Evolutionary conservation across 2,113 vertebrate species (phyloP), one percentile per base, ranked within the genome.

Genomic region (Malaclemys terrapin): DNA sequence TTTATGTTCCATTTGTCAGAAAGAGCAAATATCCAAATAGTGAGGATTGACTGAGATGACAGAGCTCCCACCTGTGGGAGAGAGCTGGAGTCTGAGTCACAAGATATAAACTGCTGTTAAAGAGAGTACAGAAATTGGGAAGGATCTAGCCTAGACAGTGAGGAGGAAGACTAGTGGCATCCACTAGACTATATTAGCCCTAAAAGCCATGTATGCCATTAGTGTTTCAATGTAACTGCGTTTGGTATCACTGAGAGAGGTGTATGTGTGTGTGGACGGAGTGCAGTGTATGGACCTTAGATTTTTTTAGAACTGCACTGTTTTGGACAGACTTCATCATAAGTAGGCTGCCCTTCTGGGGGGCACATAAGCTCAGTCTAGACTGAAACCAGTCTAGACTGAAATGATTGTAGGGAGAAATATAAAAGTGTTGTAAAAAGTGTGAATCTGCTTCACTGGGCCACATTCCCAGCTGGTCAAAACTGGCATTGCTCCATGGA

Each of bases 181-280:
- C 57, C 52, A 11, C 75, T n/a, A 47, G 65, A 85, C 31, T 10
- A 45, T 42, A 80, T 45, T 20, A 62, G 82, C 11, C 84, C 45
- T 72, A 78, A 82, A 84, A 53, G 29, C 10, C 0, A 0, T 24
- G 1, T 0, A 1, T 84, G 27, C 69, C 50, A 20, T n/a, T n/a
- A 35, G 35, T n/a, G 62, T 69, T 69, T 69, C 62, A 45, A 83
- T 0, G 1, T 22, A 79, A 80, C 59, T 10, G 29, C 56, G 25
- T 31, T 24, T 56, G 11, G 8, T 84, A 42, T 76, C 86, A 42
- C 84, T 45, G 72, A 72, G 75, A 11, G 54, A 24, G 0, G 0
- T 52, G 31, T 57, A 11, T n/a, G 16, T 69, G 65, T 69, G 31
- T 69, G 29, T 72, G 65, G 59, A 62, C 31, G 7, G 35, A 72